phyloP scores from a whole-genome alignment of 2,113 vertebrate genomes.

The Ceuthmochares aereus region DNA sequence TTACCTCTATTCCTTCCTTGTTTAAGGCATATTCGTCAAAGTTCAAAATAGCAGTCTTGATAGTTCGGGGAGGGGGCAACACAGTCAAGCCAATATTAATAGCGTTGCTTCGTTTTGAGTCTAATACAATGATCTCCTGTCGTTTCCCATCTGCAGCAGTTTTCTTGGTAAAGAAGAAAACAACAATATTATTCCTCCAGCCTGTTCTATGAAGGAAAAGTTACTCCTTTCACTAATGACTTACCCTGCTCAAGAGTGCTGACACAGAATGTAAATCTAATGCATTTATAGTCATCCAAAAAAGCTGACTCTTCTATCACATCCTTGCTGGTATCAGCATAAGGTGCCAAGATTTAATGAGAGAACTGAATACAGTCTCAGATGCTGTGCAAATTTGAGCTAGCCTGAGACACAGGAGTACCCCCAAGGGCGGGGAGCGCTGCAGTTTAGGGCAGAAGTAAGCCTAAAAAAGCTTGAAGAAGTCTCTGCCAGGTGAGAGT shows the following conservation, averaged over 20 bases:
- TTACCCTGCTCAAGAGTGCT: background rate
- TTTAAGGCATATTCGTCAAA: slow-evolving; percentile 98
- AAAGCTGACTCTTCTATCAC: background rate
- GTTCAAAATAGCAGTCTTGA: slow-evolving; percentile 98
- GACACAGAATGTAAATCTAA: background rate
- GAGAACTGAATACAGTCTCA: background rate
- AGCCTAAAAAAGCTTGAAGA: background rate
- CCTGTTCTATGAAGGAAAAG: background rate
- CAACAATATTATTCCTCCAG: slow-evolving; percentile 25
- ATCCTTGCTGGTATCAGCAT: background rate
- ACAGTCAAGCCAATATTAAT: slow-evolving; percentile 98
- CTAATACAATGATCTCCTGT: slow-evolving; percentile 95
- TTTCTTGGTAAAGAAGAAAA: slow-evolving; percentile 83
- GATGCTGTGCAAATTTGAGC: background rate
- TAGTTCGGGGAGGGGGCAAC: slow-evolving; percentile 95
- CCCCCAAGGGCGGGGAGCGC: background rate
- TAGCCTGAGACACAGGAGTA: background rate
- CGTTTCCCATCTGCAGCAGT: slow-evolving; percentile 94
- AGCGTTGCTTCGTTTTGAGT: slow-evolving; percentile 96
- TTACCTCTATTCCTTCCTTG: slow-evolving; percentile 99
- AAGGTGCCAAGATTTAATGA: background rate
- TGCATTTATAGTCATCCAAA: background rate
- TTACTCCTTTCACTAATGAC: background rate
- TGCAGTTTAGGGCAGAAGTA: background rate
- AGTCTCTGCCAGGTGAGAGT: background rate